phyloP scores from a whole-genome alignment of 2,888 invertebrate genomes.

The Campoplex nolae region DNA sequence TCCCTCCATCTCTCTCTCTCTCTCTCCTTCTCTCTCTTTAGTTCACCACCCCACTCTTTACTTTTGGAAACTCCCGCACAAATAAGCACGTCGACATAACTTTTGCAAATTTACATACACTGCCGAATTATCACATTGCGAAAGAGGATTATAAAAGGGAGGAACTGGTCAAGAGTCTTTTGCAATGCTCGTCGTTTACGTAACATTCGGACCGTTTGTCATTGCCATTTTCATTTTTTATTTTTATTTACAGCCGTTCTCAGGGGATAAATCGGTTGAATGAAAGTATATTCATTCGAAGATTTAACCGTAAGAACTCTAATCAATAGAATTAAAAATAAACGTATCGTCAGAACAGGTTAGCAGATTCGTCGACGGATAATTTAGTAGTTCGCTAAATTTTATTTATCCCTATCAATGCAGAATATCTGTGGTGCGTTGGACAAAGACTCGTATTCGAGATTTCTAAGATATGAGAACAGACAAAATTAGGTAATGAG shows the following conservation, averaged over 20 bases:
- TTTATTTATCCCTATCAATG: too few relatives aligned
- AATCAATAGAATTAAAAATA: too few relatives aligned
- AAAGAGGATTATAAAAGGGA: background rate
- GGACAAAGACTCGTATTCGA: background rate
- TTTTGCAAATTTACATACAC: constrained; percentile 19
- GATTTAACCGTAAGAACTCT: too few relatives aligned
- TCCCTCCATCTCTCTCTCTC: constrained; percentile 29
- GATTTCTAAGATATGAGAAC: background rate
- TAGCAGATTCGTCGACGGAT: too few relatives aligned
- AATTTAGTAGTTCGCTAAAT: too few relatives aligned
- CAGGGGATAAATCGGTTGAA: background rate
- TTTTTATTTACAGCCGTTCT: background rate
- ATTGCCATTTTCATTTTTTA: background rate
- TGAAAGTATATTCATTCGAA: background rate
- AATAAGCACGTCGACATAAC: constrained; percentile 1
- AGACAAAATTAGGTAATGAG: background rate
- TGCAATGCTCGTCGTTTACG: background rate
- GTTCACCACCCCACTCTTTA: constrained; percentile 39
- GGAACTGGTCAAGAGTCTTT: background rate
- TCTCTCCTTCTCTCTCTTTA: background rate
- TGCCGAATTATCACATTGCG: constrained; percentile 5
- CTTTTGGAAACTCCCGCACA: constrained; percentile 57
- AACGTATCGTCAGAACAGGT: too few relatives aligned
- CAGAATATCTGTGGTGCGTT: background rate
- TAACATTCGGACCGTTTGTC: background rate